A percentile compares a stretch with the other conserved stretches of the same genome.
Evolutionary conservation across 2,113 vertebrate species (phyloP).

Genomic region (Genyomyrus donnyi): DNA sequence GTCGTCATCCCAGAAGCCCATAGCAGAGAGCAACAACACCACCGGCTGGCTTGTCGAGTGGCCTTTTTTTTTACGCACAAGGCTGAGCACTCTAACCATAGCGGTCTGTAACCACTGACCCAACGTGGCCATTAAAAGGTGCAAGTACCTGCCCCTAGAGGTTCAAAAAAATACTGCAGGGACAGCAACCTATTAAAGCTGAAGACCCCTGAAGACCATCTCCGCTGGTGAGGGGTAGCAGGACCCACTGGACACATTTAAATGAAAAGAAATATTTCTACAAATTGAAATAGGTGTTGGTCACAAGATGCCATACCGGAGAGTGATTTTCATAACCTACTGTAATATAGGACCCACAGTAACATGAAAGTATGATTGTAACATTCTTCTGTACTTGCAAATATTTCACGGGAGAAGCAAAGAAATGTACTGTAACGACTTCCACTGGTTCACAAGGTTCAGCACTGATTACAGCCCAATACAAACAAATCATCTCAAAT

Average conservation of each 20-base stretch:
- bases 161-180: not conserved
- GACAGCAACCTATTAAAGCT: not conserved
- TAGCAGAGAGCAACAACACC: not conserved
- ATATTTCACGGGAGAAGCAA: not conserved
- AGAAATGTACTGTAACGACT: not conserved
- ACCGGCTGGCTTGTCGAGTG: not conserved
- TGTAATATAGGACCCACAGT: not conserved
- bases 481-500: not conserved
- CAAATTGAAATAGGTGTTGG: not conserved
- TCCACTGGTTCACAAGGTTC: not conserved
- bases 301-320: not conserved
- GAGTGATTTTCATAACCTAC: not conserved
- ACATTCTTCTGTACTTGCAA: not conserved
- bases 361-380: not conserved
- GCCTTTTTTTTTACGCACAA: not conserved
- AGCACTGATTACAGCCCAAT: not conserved
- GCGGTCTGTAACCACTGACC: not conserved
- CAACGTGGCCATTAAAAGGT: not conserved
- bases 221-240: not conserved
- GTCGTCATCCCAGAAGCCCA: not conserved
- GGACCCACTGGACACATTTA: not conserved
- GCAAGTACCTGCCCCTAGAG: not conserved
- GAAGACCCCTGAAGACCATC: not conserved
- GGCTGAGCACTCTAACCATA: not conserved
- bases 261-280: not conserved